phyloP scores from a whole-genome alignment of 30 jellyfish, hydroid and myxozoan species.

The Aurelia coerulea region DNA sequence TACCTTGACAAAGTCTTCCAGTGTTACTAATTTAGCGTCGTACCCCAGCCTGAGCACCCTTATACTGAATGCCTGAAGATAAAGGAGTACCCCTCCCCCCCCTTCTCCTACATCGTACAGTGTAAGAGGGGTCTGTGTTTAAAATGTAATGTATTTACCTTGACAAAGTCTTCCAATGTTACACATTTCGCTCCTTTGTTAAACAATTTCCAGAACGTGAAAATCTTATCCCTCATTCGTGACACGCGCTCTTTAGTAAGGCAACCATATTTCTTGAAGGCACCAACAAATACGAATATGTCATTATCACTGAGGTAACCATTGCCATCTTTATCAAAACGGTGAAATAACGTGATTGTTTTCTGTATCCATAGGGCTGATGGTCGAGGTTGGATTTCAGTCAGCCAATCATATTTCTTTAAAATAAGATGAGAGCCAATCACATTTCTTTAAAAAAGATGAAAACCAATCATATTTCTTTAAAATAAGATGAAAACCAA shows the following conservation, averaged over 20 bases:
- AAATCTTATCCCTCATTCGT: conserved; percentile 55
- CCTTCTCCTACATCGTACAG: too few species aligned
- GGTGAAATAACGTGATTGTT: conserved; percentile 43
- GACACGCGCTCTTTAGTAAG: conserved; percentile 49
- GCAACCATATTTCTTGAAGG: conserved; percentile 47
- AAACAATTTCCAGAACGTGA: conserved; percentile 60
- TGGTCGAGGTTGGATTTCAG: conserved; percentile 56
- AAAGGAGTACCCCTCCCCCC: too few species aligned
- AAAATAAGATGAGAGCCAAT: conserved; percentile 4
- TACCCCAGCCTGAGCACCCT: too few species aligned
- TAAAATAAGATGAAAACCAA: conserved; percentile 1
- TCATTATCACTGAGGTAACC: conserved; percentile 53
- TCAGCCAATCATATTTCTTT: conserved; percentile 58
- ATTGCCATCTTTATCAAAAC: conserved; percentile 62
- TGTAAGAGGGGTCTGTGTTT: too few species aligned
- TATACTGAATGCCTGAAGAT: too few species aligned
- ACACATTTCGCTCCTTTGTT: conserved; percentile 56
- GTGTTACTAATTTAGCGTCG: conserved; percentile 15
- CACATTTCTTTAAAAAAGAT: too few species aligned
- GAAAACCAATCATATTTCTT: conserved; percentile 54
- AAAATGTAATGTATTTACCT: conserved; percentile 11
- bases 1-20: conserved; percentile 67
- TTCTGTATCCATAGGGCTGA: conserved; percentile 57
- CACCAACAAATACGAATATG: conserved; percentile 37
- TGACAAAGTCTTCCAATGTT: conserved; percentile 55